Evolutionary conservation across 2,888 invertebrate genomes (phyloP).

Genomic region (Archaeoteleia sp.): DNA sequence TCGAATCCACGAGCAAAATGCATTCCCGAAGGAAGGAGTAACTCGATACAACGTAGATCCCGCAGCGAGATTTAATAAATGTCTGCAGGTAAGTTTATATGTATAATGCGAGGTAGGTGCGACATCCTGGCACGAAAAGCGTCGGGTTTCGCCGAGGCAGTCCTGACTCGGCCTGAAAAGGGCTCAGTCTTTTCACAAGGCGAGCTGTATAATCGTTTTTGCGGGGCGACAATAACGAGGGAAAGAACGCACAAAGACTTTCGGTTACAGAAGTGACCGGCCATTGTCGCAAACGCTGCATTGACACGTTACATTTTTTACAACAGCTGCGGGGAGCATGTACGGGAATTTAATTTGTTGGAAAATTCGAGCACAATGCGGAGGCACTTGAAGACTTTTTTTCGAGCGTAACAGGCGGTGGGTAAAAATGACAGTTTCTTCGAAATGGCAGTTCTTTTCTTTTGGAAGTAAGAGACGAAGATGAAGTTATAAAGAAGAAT

Average conservation of each 20-base stretch:
- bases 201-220: constrained; percentile 49
- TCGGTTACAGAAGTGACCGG: constrained; percentile 37
- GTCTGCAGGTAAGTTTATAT: constrained; percentile 56
- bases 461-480: too few species aligned
- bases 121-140: constrained; percentile 42
- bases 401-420: too few species aligned
- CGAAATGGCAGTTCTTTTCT: constrained; percentile 2
- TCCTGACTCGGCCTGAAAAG: constrained; percentile 40
- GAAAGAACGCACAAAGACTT: constrained; percentile 40
- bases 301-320: constrained; percentile 32
- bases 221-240: constrained; percentile 47
- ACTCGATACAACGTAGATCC: constrained; percentile 59
- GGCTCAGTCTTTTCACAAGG: constrained; percentile 41
- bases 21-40: constrained; percentile 44
- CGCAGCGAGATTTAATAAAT: constrained; percentile 71
- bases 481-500: too few species aligned
- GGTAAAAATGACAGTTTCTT: too few species aligned
- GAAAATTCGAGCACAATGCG: constrained; percentile 50
- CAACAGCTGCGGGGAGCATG: constrained; percentile 41
- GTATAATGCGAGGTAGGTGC: constrained; percentile 45
- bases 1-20: constrained; percentile 15
- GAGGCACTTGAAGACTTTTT: constrained; percentile 4
- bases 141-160: constrained; percentile 44
- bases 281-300: constrained; percentile 39
- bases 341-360: constrained; percentile 42